A percentile compares a stretch with the other conserved stretches of the same genome.
These are phyloP conservation scores for Heliconius cydno DNA, from an alignment of 2,888 invertebrate species.

Conservation along the genomic window DNA sequence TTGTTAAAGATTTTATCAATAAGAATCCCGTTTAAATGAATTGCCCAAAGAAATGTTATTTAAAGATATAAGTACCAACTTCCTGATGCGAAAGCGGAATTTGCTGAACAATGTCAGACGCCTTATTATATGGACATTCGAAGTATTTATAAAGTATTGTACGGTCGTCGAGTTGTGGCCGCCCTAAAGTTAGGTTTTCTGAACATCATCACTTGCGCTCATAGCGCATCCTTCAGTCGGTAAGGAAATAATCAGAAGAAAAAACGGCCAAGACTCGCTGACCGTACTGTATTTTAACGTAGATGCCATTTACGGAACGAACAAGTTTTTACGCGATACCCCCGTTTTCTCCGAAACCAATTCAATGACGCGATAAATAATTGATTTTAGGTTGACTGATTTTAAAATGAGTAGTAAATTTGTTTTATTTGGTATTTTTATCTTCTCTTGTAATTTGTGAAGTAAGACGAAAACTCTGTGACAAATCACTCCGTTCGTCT, in stretches of 20 bases:
- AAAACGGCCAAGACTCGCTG: background rate
- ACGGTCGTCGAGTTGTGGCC: background rate
- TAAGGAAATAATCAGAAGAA: background rate
- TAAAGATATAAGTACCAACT: slow-evolving; percentile 4
- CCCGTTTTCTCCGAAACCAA: slow-evolving; percentile 8
- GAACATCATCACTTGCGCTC: background rate
- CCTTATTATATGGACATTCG: slow-evolving; percentile 18
- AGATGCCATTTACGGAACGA: slow-evolving; percentile 13
- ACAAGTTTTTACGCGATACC: slow-evolving; percentile 19
- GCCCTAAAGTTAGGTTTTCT: background rate
- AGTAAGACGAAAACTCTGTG: background rate
- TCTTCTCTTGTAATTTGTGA: background rate
- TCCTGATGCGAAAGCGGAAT: slow-evolving; percentile 30
- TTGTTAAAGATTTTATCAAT: background rate
- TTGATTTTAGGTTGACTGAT: slow-evolving; percentile 13
- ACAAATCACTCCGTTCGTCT: background rate
- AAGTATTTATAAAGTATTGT: slow-evolving; percentile 13
- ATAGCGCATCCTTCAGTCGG: too few relatives aligned
- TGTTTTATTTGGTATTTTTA: background rate
- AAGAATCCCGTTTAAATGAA: background rate
- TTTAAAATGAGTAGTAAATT: background rate
- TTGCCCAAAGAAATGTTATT: background rate
- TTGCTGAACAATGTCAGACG: slow-evolving; percentile 23
- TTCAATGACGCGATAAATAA: slow-evolving; percentile 15
- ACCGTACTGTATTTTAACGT: slow-evolving; percentile 6